These are phyloP conservation scores for Noctua fimbriata DNA, from an alignment of 2,888 invertebrate species.

Conservation along the genomic window DNA sequence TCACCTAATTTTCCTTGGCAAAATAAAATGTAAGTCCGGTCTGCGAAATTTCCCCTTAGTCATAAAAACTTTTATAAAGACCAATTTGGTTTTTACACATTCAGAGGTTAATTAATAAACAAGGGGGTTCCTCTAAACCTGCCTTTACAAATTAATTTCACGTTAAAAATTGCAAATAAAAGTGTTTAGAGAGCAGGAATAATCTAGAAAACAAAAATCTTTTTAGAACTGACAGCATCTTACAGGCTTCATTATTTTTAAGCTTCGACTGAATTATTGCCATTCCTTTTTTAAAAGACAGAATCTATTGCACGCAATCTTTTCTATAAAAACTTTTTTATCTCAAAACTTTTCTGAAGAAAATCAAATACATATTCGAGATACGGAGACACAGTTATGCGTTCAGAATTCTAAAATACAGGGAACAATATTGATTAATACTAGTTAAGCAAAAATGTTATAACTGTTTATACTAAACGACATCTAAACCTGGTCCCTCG, in stretches of 20 bases:
- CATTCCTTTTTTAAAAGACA: constrained; percentile 56
- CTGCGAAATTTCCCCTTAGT: neutral
- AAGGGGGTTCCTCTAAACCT: neutral
- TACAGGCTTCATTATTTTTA: constrained; percentile 18
- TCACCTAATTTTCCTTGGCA: neutral
- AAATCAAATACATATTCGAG: constrained; percentile 34
- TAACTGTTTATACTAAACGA: neutral
- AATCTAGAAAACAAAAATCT: neutral
- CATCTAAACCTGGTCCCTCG: neutral
- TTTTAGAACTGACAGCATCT: constrained; percentile 8
- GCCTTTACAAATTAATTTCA: neutral
- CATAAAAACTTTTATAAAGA: constrained; percentile 1
- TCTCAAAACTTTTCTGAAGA: neutral
- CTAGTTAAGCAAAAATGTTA: neutral
- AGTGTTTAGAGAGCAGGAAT: neutral
- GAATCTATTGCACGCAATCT: neutral
- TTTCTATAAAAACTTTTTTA: neutral
- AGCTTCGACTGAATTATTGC: constrained; percentile 58
- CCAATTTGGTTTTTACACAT: neutral
- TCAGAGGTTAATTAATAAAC: constrained; percentile 1
- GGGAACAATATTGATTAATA: neutral
- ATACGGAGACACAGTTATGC: constrained; percentile 11
- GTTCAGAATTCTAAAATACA: neutral
- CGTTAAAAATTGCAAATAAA: neutral
- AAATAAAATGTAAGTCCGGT: neutral